Evolutionary conservation across 2,113 vertebrate species (phyloP).

Genomic region (Fukomys damarensis): DNA sequence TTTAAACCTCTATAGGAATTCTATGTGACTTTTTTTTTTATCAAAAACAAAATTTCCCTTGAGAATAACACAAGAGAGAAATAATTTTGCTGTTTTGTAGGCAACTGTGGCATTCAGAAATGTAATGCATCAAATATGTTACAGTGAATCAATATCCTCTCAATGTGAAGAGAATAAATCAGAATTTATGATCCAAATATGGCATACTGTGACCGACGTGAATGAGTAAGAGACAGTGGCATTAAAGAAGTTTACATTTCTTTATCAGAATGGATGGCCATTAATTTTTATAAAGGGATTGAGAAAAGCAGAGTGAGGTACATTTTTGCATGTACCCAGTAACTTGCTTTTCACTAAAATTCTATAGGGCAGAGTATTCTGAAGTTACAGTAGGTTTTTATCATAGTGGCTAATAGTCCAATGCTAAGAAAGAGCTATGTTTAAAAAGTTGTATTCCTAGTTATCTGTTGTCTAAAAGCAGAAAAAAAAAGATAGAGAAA

Average conservation of each 20-base stretch:
- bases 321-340: neutral
- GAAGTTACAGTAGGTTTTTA: neutral
- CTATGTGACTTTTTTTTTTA: neutral
- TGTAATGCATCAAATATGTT: conserved; percentile 61
- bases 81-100: conserved; percentile 52
- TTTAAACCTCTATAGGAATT: neutral
- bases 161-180: conserved; percentile 69
- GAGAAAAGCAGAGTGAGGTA: neutral
- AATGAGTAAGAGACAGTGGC: conserved; percentile 32
- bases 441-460: neutral
- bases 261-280: neutral
- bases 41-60: conserved; percentile 34
- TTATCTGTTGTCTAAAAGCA: neutral
- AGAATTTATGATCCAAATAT: conserved; percentile 65
- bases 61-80: conserved; percentile 49
- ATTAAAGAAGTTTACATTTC: conserved; percentile 62
- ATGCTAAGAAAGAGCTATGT: neutral
- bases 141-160: conserved; percentile 66
- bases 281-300: conserved; percentile 55
- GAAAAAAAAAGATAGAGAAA: neutral
- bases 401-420: neutral
- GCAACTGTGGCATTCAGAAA: conserved; percentile 62
- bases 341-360: neutral
- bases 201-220: conserved; percentile 49
- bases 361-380: neutral